A percentile compares a stretch with the other conserved stretches of the same genome.
These are phyloP conservation scores for Papilio demoleus DNA, from an alignment of 2,888 invertebrate genomes.

Conservation along the genomic window DNA sequence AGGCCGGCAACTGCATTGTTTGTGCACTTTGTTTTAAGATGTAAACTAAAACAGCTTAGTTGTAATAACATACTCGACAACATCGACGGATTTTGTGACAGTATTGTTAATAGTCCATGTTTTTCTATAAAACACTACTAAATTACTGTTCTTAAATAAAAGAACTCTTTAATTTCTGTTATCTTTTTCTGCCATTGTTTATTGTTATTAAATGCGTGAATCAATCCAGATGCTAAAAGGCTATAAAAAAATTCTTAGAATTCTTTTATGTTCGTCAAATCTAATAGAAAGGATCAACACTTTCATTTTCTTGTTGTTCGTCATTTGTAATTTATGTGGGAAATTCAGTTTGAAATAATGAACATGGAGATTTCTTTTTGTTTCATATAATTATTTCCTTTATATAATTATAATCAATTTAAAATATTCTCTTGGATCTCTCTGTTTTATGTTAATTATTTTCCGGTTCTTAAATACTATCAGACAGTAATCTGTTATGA, in stretches of 20 bases:
- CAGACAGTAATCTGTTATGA: conserved; percentile 18
- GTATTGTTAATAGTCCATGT: too few species aligned
- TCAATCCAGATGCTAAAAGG: background rate
- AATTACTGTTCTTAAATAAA: too few species aligned
- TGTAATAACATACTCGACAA: background rate
- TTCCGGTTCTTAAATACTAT: conserved; percentile 15
- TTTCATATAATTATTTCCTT: conserved; percentile 24
- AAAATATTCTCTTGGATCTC: conserved; percentile 11
- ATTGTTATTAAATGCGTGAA: background rate
- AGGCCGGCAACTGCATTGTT: conserved; percentile 38
- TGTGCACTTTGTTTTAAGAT: conserved; percentile 23
- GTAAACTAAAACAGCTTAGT: conserved; percentile 6
- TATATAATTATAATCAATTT: background rate
- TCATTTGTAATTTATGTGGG: conserved; percentile 31
- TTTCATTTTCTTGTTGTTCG: conserved; percentile 5
- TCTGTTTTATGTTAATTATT: conserved; percentile 8
- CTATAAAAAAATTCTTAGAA: background rate
- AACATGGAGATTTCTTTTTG: conserved; percentile 16
- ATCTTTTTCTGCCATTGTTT: background rate
- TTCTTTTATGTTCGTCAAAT: background rate
- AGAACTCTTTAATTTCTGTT: background rate
- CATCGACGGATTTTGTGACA: background rate
- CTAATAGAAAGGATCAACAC: conserved; percentile 13
- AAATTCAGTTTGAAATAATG: conserved; percentile 12
- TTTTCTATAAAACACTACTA: too few species aligned